phyloP scores from a whole-genome alignment of 2,888 invertebrate species.

The Eurytoma adleriae region DNA sequence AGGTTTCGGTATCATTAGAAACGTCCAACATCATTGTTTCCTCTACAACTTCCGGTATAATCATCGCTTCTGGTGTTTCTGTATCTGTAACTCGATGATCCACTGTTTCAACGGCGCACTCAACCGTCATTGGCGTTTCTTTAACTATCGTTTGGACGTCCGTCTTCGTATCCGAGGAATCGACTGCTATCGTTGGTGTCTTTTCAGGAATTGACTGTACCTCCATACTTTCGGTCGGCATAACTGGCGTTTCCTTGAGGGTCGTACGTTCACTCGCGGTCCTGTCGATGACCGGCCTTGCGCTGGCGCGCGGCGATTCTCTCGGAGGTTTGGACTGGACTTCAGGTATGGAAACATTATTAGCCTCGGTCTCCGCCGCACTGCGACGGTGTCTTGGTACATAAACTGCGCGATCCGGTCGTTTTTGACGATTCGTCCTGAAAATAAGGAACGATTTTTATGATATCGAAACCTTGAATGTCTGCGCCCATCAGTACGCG shows the following conservation, averaged over 20 bases:
- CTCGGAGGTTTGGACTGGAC: not conserved
- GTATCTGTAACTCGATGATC: conserved; percentile 8
- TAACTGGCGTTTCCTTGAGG: not conserved
- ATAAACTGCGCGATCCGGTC: conserved; percentile 89
- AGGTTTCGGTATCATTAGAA: not conserved
- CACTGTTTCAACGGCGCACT: not conserved
- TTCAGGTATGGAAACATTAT: too few relatives aligned
- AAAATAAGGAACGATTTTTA: not conserved
- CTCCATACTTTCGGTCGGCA: not conserved
- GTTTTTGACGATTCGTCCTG: conserved; percentile 74
- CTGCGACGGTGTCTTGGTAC: conserved; percentile 84
- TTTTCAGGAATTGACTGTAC: not conserved
- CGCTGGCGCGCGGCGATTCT: not conserved
- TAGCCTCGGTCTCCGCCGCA: conserved; percentile 67
- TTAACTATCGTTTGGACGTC: conserved; percentile 4
- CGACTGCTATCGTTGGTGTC: not conserved
- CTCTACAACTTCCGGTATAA: not conserved
- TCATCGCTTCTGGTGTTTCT: not conserved
- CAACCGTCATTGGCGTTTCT: conserved; percentile 8
- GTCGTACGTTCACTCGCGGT: not conserved
- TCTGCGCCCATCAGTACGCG: too few relatives aligned
- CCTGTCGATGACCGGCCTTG: not conserved
- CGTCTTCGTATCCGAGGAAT: not conserved
- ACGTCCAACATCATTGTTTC: not conserved
- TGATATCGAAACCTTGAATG: not conserved